phyloP scores from a whole-genome alignment of 2,888 invertebrate genomes.

The Bellardia pandia region DNA sequence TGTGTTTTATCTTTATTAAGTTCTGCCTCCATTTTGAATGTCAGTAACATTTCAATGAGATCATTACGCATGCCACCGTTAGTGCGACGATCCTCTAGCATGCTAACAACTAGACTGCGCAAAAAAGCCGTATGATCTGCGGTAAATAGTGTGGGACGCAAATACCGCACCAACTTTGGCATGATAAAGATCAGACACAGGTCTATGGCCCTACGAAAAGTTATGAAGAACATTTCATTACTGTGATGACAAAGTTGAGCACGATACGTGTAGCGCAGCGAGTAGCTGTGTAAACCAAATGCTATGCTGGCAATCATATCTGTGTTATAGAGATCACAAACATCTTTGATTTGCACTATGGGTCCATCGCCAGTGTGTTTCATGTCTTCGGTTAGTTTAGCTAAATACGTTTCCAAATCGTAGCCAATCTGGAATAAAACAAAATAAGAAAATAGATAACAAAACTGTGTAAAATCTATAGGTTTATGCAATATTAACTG shows the following conservation, averaged over 20 bases:
- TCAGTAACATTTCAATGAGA: slow-evolving; percentile 85
- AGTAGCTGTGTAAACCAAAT: slow-evolving; percentile 84
- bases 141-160: slow-evolving; percentile 80
- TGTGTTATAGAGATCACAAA: slow-evolving; percentile 82
- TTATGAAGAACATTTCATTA: slow-evolving; percentile 81
- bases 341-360: slow-evolving; percentile 80
- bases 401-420: slow-evolving; percentile 81
- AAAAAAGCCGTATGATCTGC: slow-evolving; percentile 82
- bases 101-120: slow-evolving; percentile 82
- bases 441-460: background rate
- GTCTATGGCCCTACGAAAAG: slow-evolving; percentile 81
- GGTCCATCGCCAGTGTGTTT: slow-evolving; percentile 75
- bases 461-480: background rate
- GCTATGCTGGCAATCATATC: slow-evolving; percentile 85
- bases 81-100: slow-evolving; percentile 83
- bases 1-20: slow-evolving; percentile 78
- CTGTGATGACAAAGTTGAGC: slow-evolving; percentile 83
- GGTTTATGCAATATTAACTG: no score
- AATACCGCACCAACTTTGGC: slow-evolving; percentile 82
- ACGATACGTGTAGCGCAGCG: slow-evolving; percentile 82
- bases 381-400: slow-evolving; percentile 77
- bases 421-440: slow-evolving; percentile 78
- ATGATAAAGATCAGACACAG: slow-evolving; percentile 83
- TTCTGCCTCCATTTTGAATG: slow-evolving; percentile 83
- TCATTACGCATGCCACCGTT: slow-evolving; percentile 84